Percentiles rank a stretch among this genome's conserved stretches.
phyloP scores from a whole-genome alignment of 2,888 invertebrate genomes.

The Aleiodes alternator region DNA sequence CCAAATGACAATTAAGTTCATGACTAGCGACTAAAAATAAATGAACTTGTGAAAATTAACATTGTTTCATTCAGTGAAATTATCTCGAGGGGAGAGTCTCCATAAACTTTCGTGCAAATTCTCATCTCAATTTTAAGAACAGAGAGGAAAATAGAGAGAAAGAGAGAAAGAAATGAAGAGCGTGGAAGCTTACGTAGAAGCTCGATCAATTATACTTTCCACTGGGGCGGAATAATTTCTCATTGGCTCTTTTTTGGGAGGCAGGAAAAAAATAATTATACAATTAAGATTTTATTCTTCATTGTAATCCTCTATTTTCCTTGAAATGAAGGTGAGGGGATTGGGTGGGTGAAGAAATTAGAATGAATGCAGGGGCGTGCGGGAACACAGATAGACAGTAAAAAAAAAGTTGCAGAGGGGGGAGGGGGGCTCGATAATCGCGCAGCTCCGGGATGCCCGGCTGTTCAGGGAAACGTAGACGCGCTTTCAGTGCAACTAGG shows the following conservation, averaged over 20 bases:
- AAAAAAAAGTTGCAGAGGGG: too few relatives aligned
- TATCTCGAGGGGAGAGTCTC: background rate
- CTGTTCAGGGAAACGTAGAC: conserved; percentile 8
- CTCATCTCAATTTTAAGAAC: too few relatives aligned
- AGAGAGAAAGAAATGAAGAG: too few relatives aligned
- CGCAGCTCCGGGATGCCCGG: conserved; percentile 43
- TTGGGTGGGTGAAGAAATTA: background rate
- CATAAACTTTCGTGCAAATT: too few relatives aligned
- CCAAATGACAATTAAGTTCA: too few relatives aligned
- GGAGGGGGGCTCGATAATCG: conserved; percentile 38
- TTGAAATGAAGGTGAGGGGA: background rate
- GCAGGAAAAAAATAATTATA: too few relatives aligned
- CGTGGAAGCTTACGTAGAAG: background rate
- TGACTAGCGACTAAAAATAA: too few relatives aligned
- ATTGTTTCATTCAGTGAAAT: background rate
- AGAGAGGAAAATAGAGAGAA: background rate
- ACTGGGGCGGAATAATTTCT: background rate
- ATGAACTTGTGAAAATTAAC: too few relatives aligned
- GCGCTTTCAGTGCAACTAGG: background rate
- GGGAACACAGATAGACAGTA: too few relatives aligned
- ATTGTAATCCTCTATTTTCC: too few relatives aligned
- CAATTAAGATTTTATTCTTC: background rate
- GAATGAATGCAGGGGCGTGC: background rate
- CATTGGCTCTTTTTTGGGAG: background rate
- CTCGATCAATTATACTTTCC: conserved; percentile 3